phyloP scores from a whole-genome alignment of 1,140 invertebrate genomes.

The Littorina saxatilis region DNA sequence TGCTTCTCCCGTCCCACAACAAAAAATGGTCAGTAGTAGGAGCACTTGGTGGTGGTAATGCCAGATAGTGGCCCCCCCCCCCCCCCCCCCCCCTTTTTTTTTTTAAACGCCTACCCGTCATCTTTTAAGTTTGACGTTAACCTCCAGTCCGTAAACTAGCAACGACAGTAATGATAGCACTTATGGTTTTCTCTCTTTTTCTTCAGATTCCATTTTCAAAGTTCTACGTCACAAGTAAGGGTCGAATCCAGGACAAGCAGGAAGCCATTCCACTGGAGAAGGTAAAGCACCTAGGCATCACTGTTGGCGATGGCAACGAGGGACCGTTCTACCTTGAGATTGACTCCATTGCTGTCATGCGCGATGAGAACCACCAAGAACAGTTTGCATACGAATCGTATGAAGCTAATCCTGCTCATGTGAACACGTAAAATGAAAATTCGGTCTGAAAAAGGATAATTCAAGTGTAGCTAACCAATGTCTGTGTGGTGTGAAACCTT shows the following conservation, averaged over 20 bases:
- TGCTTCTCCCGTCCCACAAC: too few relatives aligned
- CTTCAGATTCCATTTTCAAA: conserved; percentile 95
- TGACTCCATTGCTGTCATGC: conserved; percentile 91
- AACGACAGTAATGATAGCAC: too few relatives aligned
- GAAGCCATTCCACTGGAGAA: conserved; percentile 78
- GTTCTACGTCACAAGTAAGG: conserved; percentile 90
- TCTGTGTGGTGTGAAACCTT: too few relatives aligned
- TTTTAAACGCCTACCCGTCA: too few relatives aligned
- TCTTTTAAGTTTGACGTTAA: too few relatives aligned
- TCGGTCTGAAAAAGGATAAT: too few relatives aligned
- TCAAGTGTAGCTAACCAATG: too few relatives aligned
- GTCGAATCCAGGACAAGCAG: conserved; percentile 91
- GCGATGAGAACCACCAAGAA: conserved; percentile 86
- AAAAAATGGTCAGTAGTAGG: too few relatives aligned
- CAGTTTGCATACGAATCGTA: conserved; percentile 95
- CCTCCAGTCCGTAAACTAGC: too few relatives aligned
- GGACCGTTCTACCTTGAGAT: conserved; percentile 95
- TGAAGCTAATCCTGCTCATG: conserved; percentile 47
- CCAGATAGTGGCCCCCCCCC: too few relatives aligned
- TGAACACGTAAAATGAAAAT: conserved; percentile 48
- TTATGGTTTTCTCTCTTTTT: background rate
- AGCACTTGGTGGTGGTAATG: too few relatives aligned
- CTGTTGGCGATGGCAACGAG: conserved; percentile 83
- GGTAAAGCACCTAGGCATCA: conserved; percentile 88
- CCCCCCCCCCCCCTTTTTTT: too few relatives aligned